Base-by-base conservation (phyloP, 2,797 vertebrate species). In the Ammospiza maritima region DNA sequence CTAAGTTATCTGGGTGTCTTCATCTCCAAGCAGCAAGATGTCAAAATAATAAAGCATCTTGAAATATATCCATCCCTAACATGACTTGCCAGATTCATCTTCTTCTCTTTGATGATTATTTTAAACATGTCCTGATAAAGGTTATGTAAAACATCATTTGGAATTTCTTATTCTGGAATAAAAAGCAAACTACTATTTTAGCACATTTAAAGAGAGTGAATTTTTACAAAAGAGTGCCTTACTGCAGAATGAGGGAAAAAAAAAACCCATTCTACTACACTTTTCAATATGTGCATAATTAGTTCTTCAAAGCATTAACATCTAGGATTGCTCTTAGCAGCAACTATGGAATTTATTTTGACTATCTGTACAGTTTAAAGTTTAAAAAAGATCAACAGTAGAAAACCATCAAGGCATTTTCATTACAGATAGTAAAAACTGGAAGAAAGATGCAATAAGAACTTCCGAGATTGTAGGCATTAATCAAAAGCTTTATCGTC, bases 401-500 rank as follows among this genome's bases (percentile, higher is more conserved):
- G 89, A 77, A 88, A 95, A 74, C 13, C 34, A 27, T 79, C 32
- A 96, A 58, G 57, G 44, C 8, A 36, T 90, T 91, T 96, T 79
- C 27, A 61, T 87, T 92, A 89, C 14, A 94, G 38, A 66, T 58
- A 90, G 54, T 74, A 44, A 91, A 95, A 96, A 94, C 18, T 38
- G 7, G 61, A 95, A 88, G 62, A 94, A 89, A 88, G 50, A 48
- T 72, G 73, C 44, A 58, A 38, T 8, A 62, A 75, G 54, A 94
- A 80, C 82, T 89, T 93, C 44, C 34, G 34, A 82, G 13, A 87
- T 11, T n/a, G 69, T 25, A 83, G 51, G 36, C 60, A 97, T 89
- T 94, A 95, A 95, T 84, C 74, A 85, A 81, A 97, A 96, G 97
- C 93, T 88, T 75, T 69, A 91, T 61, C 45, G 8, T 72, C 98